A percentile compares a stretch with the other conserved stretches of the same genome.
Conservation (phyloP, 2,888 invertebrate species). For the Drosophila monieri region DNA sequence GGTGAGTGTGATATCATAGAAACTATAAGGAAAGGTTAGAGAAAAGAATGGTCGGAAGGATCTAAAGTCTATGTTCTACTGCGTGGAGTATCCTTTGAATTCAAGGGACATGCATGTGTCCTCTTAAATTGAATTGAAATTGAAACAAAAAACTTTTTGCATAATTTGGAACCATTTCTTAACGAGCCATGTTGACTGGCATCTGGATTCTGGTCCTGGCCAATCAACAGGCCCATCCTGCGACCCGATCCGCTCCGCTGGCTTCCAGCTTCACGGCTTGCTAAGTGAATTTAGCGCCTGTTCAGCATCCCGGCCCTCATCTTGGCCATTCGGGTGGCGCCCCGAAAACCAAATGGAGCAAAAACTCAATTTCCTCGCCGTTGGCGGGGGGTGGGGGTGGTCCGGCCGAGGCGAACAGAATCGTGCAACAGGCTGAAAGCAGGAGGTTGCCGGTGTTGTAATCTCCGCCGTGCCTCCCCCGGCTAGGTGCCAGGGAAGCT, state of each 20-base stretch:
- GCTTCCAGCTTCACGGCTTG: not conserved
- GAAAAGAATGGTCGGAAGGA: too few species aligned
- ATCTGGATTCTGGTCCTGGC: not conserved
- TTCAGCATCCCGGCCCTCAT: constrained; percentile 7
- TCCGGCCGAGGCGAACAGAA: constrained; percentile 23
- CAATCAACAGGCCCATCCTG: constrained; percentile 1
- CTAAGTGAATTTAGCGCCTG: constrained; percentile 46
- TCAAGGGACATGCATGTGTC: too few species aligned
- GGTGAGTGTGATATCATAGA: constrained; percentile 39
- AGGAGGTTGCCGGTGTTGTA: constrained; percentile 33
- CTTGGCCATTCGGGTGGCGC: constrained; percentile 1
- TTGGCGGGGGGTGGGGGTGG: constrained; percentile 2
- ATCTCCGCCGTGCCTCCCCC: constrained; percentile 49
- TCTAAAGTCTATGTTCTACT: too few species aligned
- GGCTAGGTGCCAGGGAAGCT: constrained; percentile 3
- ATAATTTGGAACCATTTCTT: not conserved
- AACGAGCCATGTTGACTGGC: not conserved
- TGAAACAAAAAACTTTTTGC: not conserved
- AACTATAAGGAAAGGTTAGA: too few species aligned
- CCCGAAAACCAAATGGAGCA: constrained; percentile 37
- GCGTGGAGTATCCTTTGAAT: not conserved
- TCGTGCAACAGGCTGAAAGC: constrained; percentile 29
- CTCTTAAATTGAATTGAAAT: too few species aligned
- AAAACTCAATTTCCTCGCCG: constrained; percentile 58
- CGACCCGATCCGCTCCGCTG: constrained; percentile 8